A percentile compares a stretch with the other conserved stretches of the same genome.
phyloP scores from a whole-genome alignment of 1,140 invertebrate species.

The Aradophagus sp. region DNA sequence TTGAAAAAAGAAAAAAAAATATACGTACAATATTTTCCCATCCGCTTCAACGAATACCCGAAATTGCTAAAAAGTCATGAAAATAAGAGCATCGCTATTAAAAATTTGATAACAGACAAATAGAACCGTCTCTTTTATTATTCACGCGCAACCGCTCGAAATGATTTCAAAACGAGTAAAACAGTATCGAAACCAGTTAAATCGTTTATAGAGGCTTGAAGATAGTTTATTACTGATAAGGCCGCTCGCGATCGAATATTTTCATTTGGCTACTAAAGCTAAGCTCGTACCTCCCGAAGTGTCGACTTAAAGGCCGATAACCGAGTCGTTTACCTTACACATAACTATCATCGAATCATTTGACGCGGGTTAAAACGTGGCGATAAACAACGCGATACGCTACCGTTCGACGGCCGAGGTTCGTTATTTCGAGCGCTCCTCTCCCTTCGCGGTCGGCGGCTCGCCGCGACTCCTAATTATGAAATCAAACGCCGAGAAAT shows the following conservation, averaged over 20 bases:
- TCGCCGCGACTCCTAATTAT: slow-evolving; percentile 14
- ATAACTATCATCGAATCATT: slow-evolving; percentile 15
- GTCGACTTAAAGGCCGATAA: slow-evolving; percentile 14
- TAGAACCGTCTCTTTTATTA: too few relatives aligned
- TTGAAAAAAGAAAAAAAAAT: too few relatives aligned
- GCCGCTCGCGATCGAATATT: slow-evolving; percentile 8
- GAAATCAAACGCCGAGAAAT: slow-evolving; percentile 6
- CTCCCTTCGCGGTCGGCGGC: slow-evolving; percentile 10
- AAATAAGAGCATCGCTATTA: too few relatives aligned
- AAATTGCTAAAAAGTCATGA: too few relatives aligned
- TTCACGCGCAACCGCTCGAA: too few relatives aligned
- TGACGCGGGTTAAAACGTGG: slow-evolving; percentile 1
- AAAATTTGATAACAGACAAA: too few relatives aligned
- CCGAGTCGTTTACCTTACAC: slow-evolving; percentile 8
- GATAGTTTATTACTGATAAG: slow-evolving; percentile 23
- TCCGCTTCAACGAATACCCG: too few relatives aligned
- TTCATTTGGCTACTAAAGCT: slow-evolving; percentile 9
- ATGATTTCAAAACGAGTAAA: too few relatives aligned
- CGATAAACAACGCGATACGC: slow-evolving; percentile 12
- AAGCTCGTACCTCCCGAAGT: background rate
- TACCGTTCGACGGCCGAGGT: slow-evolving; percentile 2
- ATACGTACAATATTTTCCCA: too few relatives aligned
- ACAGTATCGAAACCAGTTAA: background rate
- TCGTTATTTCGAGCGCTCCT: slow-evolving; percentile 25
- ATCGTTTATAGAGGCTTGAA: slow-evolving; percentile 1